Conservation (phyloP, 2,888 invertebrate genomes). For the Rotaria magnacalcarata region DNA sequence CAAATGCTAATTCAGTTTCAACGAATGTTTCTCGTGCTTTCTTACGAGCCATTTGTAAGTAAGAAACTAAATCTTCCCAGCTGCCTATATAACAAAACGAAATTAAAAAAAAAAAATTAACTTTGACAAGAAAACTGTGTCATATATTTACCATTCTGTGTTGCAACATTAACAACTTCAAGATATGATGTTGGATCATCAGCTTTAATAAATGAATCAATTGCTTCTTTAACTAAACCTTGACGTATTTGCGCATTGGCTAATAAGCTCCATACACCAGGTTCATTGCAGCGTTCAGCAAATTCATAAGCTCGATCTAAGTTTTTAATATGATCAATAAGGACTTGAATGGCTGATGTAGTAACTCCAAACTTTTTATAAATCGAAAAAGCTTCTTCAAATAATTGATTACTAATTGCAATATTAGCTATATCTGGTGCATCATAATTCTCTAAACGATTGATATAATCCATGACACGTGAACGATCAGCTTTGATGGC, state of each 20-base stretch:
- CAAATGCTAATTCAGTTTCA: slow-evolving; percentile 95
- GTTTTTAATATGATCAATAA: slow-evolving; percentile 94
- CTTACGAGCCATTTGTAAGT: slow-evolving; percentile 92
- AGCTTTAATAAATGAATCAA: slow-evolving; percentile 98
- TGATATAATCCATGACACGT: slow-evolving; percentile 99
- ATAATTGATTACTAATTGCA: slow-evolving; percentile 91
- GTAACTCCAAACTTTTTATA: slow-evolving; percentile 99
- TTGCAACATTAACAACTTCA: slow-evolving; percentile 92
- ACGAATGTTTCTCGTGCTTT: slow-evolving; percentile 97
- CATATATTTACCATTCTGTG: slow-evolving; percentile 66
- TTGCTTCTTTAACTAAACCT: slow-evolving; percentile 92
- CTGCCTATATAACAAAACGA: slow-evolving; percentile 49
- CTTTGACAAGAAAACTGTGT: too few relatives aligned
- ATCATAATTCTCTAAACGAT: slow-evolving; percentile 94
- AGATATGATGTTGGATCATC: slow-evolving; percentile 97
- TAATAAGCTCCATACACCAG: slow-evolving; percentile 94
- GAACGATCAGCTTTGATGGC: slow-evolving; percentile 97
- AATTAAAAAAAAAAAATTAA: not conserved
- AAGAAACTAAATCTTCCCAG: slow-evolving; percentile 96
- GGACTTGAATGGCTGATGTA: slow-evolving; percentile 92
- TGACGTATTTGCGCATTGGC: slow-evolving; percentile 91
- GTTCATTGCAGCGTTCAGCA: slow-evolving; percentile 97
- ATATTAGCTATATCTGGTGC: slow-evolving; percentile 99
- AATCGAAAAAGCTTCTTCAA: slow-evolving; percentile 98
- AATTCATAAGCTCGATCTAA: slow-evolving; percentile 97